These are phyloP conservation scores for Numida meleagris DNA, from an alignment of 2,113 vertebrate genomes.

Conservation along the genomic window DNA sequence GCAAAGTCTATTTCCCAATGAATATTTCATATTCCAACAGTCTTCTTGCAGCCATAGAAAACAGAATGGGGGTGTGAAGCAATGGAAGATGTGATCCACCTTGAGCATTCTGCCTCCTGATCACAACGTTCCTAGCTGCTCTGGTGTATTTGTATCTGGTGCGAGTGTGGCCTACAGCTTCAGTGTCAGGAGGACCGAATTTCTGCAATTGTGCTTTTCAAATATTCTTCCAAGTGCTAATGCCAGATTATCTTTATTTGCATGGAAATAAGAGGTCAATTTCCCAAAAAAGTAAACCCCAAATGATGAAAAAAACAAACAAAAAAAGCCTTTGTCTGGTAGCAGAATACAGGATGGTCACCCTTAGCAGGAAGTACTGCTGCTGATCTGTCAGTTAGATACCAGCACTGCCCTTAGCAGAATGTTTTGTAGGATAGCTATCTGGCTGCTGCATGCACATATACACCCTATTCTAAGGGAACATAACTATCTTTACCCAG, in stretches of 20 bases:
- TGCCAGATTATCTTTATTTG: neutral
- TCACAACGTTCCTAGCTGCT: neutral
- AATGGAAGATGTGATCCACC: neutral
- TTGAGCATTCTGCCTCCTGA: neutral
- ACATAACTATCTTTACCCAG: neutral
- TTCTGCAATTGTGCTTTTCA: neutral
- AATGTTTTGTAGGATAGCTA: conserved; percentile 9
- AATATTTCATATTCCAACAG: neutral
- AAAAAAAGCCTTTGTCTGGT: neutral
- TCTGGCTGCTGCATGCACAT: conserved; percentile 13
- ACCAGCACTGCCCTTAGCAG: neutral
- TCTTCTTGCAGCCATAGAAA: neutral
- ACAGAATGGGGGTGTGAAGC: neutral
- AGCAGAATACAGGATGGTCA: neutral
- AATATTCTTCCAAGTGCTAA: neutral
- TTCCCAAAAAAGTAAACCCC: neutral
- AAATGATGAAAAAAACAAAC: neutral
- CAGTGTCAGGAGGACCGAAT: neutral
- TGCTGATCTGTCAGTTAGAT: conserved; percentile 5
- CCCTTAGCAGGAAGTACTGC: neutral
- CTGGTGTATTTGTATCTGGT: neutral
- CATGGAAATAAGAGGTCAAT: neutral
- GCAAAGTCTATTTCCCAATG: neutral
- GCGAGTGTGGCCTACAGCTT: neutral
- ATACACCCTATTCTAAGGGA: neutral